These are phyloP conservation scores for Riparia riparia DNA, from an alignment of 2,113 vertebrate species.

Conservation along the genomic window DNA sequence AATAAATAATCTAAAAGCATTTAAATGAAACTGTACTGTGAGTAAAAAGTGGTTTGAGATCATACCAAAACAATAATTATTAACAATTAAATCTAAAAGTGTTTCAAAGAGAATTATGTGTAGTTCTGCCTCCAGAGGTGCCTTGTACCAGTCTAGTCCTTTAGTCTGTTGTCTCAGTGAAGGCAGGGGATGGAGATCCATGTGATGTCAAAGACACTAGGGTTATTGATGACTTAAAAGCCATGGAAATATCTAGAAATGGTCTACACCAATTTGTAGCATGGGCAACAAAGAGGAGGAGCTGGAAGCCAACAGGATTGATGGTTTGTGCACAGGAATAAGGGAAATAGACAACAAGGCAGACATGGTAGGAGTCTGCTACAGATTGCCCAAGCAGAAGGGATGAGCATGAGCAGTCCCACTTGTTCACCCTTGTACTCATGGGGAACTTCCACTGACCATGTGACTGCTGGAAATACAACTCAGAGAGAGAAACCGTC, in stretches of 20 bases:
- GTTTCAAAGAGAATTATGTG: neutral
- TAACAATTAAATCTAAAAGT: neutral
- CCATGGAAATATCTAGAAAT: neutral
- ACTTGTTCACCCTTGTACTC: rapidly evolving
- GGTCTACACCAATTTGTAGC: neutral
- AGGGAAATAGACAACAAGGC: neutral
- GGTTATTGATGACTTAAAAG: neutral
- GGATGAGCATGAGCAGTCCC: neutral
- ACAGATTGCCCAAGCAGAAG: neutral
- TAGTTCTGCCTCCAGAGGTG: neutral
- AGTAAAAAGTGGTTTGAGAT: neutral
- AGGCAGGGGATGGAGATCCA: neutral
- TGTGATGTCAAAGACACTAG: neutral
- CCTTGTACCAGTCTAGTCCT: neutral
- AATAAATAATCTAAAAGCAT: neutral
- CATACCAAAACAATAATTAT: neutral
- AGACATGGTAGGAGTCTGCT: neutral
- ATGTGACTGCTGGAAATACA: neutral
- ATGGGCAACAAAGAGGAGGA: neutral
- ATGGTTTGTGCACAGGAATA: neutral
- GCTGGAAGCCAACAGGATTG: neutral
- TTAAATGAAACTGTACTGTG: neutral
- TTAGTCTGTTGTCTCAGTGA: neutral
- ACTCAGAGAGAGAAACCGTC: neutral
- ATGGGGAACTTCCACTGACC: neutral